Conservation (phyloP, 2,113 vertebrate species). For the Oryctolagus cuniculus region mOryCun1.1 NC_091440.1:128834501-128835000, state of each 20-base stretch:
- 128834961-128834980: conserved; percentile 1
- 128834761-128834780: neutral
- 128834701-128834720: neutral
- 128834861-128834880: neutral
- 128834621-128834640: neutral
- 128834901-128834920: neutral
- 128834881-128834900: neutral
- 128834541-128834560: conserved; percentile 1
- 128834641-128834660: neutral
- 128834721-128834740: neutral
- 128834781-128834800: neutral
- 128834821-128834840: neutral
- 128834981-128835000: neutral
- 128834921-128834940: too few species aligned
- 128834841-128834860: neutral
- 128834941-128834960: neutral
- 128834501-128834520: neutral
- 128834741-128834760: neutral
- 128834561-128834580: neutral
- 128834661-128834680: neutral
- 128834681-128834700: neutral
- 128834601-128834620: neutral
- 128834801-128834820: neutral
- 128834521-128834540: neutral
- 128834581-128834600: neutral